These are phyloP conservation scores for Drosophila pandora DNA, from an alignment of 1,140 invertebrate genomes.

Conservation along the genomic window DNA sequence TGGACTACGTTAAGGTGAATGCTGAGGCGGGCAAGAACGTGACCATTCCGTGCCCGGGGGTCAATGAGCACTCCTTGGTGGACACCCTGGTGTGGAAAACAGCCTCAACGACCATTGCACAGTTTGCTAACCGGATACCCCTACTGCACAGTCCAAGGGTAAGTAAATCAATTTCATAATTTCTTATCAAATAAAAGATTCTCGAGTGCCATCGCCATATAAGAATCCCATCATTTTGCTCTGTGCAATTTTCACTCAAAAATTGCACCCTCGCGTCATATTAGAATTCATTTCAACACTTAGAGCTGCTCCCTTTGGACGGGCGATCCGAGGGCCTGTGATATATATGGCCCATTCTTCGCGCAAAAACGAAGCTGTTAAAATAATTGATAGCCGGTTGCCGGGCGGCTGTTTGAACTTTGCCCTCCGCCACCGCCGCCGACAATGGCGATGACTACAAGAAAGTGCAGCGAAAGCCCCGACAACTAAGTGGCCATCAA, in stretches of 20 bases:
- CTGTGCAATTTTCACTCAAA: constrained; percentile 18
- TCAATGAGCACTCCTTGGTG: constrained; percentile 87
- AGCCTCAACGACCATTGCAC: constrained; percentile 81
- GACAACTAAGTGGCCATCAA: constrained; percentile 71
- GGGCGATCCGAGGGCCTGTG: constrained; percentile 19
- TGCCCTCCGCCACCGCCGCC: constrained; percentile 28
- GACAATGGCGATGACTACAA: constrained; percentile 38
- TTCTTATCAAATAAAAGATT: not conserved
- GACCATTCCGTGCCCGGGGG: constrained; percentile 87
- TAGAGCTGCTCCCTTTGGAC: constrained; percentile 17
- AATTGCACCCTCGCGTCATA: constrained; percentile 54
- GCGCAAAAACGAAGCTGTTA: constrained; percentile 67
- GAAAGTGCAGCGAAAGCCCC: constrained; percentile 67
- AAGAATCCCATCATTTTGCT: not conserved
- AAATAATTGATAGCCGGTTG: constrained; percentile 79
- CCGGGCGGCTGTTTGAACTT: constrained; percentile 72
- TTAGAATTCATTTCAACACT: constrained; percentile 75
- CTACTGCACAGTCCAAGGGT: constrained; percentile 82
- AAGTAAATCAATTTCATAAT: constrained; percentile 37
- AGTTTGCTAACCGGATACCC: constrained; percentile 83
- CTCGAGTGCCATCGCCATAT: not conserved
- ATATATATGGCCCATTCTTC: constrained; percentile 44
- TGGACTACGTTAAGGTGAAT: constrained; percentile 85
- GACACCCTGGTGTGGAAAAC: constrained; percentile 87
- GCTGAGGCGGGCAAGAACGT: constrained; percentile 88